Percentiles rank a stretch among this genome's conserved stretches.
These are phyloP conservation scores for Xiphorhynchus erythropygius DNA, from an alignment of 2,797 vertebrate genomes.

Conservation along the genomic window DNA sequence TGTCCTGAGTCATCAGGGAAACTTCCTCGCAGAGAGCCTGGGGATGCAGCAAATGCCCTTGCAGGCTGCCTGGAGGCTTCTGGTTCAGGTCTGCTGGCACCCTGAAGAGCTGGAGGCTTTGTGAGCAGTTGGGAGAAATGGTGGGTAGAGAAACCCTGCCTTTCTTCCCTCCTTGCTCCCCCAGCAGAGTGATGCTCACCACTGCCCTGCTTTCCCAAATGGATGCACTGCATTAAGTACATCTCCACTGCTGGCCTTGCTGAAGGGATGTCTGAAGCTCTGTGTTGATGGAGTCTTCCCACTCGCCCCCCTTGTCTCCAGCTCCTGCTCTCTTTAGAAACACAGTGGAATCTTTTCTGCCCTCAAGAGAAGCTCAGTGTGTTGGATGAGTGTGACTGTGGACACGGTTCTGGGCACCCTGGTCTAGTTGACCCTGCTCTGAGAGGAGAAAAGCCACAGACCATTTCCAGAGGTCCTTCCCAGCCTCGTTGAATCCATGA, in stretches of 20 bases:
- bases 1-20: background rate
- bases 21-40: background rate
- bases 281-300: background rate
- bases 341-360: background rate
- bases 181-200: accelerated
- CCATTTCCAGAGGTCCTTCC: background rate
- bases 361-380: background rate
- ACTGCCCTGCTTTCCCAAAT: background rate
- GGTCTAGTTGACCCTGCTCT: background rate
- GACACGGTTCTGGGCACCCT: background rate
- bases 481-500: background rate
- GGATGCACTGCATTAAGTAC: background rate
- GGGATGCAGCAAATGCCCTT: background rate
- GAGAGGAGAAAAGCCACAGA: background rate
- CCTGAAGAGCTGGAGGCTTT: background rate
- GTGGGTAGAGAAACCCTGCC: background rate
- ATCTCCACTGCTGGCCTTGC: background rate
- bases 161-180: background rate
- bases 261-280: background rate
- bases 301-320: background rate
- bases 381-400: accelerated
- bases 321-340: background rate
- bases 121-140: background rate
- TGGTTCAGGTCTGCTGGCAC: background rate
- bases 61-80: background rate